These are phyloP conservation scores for Dascyllus trimaculatus DNA, from an alignment of 2,113 vertebrate genomes.

Conservation along the genomic window DNA sequence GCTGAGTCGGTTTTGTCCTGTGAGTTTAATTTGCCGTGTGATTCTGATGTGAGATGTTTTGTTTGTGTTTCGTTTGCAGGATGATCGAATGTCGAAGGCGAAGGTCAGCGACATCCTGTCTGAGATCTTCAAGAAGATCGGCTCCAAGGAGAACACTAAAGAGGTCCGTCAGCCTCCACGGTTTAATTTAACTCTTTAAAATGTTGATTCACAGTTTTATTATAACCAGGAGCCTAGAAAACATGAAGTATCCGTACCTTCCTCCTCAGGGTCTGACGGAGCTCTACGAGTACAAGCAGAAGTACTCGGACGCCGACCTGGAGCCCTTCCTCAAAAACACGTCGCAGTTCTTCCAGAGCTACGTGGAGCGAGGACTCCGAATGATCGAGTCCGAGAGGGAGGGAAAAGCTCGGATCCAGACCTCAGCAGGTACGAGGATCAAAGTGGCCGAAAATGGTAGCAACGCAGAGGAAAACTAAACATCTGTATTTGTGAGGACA, in stretches of 20 bases:
- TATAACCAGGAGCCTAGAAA: too few relatives aligned
- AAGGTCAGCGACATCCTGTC: constrained; percentile 97
- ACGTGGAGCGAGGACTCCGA: constrained; percentile 96
- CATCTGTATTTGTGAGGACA: too few relatives aligned
- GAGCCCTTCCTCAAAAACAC: constrained; percentile 97
- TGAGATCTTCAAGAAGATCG: constrained; percentile 99
- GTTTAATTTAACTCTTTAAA: too few relatives aligned
- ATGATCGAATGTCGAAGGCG: constrained; percentile 95
- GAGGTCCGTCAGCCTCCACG: constrained; percentile 82
- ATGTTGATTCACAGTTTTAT: too few relatives aligned
- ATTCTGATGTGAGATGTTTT: too few relatives aligned
- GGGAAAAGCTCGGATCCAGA: constrained; percentile 90
- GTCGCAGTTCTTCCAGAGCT: constrained; percentile 98
- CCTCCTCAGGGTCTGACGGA: constrained; percentile 92
- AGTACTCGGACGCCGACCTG: constrained; percentile 95
- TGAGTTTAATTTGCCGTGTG: too few relatives aligned
- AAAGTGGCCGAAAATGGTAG: too few relatives aligned
- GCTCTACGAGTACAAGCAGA: constrained; percentile 98
- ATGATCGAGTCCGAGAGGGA: constrained; percentile 96
- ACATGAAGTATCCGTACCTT: background rate
- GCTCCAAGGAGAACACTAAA: constrained; percentile 99
- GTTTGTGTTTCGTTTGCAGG: constrained; percentile 78
- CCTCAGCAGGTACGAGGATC: constrained; percentile 90
- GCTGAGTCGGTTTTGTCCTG: too few relatives aligned
- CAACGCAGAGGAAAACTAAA: too few relatives aligned